These are phyloP conservation scores for Leuciscus waleckii DNA, from an alignment of 2,797 vertebrate genomes.

Conservation along the genomic window DNA sequence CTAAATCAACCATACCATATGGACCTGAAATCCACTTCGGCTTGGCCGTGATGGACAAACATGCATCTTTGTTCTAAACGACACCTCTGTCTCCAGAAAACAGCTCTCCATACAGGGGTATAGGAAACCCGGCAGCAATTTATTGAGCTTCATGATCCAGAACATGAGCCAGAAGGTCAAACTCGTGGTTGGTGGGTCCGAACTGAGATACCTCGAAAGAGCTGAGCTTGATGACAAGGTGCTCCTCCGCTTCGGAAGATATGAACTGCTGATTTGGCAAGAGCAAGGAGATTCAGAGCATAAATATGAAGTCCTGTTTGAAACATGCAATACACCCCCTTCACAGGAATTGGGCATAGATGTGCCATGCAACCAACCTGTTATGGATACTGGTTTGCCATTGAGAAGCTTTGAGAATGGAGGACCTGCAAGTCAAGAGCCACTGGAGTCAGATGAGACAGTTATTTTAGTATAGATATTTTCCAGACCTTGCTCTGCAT, in stretches of 20 bases:
- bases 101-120: constrained; percentile 87
- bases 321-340: constrained; percentile 76
- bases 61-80: constrained; percentile 82
- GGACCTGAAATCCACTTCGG: constrained; percentile 73
- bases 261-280: constrained; percentile 82
- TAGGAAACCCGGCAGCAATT: constrained; percentile 70
- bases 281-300: constrained; percentile 82
- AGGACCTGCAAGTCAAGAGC: constrained; percentile 48
- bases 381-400: constrained; percentile 72
- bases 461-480: constrained; percentile 28
- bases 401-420: constrained; percentile 20
- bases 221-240: constrained; percentile 81
- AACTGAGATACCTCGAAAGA: constrained; percentile 84
- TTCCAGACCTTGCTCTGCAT: background rate
- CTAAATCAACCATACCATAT: constrained; percentile 69
- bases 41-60: constrained; percentile 82
- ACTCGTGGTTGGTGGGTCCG: constrained; percentile 74
- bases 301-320: constrained; percentile 84
- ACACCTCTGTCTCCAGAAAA: constrained; percentile 84
- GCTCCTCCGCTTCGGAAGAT: constrained; percentile 85
- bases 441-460: constrained; percentile 76
- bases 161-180: constrained; percentile 87
- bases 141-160: constrained; percentile 85
- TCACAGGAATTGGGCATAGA: constrained; percentile 75
- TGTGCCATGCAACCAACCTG: constrained; percentile 59